Evolutionary conservation across 2,797 vertebrate species (phyloP), one percentile per base, ranked within the genome.

Genomic region (Avahi laniger): DNA sequence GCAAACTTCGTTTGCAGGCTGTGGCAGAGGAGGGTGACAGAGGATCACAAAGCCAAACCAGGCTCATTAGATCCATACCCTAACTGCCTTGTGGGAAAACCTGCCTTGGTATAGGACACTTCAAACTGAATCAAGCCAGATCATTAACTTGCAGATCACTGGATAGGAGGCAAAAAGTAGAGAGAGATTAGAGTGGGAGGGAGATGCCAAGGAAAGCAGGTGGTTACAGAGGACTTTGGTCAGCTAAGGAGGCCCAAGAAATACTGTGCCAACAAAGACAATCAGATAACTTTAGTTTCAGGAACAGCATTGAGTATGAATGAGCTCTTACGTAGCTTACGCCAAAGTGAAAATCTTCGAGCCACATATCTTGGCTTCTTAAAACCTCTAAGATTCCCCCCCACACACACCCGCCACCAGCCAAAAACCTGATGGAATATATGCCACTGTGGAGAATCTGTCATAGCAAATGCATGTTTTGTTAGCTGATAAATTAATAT

Each of bases 401-500:
- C 26, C 63, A 28, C 57, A 61, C n/a, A 41, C 43, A 43, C 43
- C 43, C 43, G 7, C 43, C 43, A 7, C 43, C 43, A 43, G 43
- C 43, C 43, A 59, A 78, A 61, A 7, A 43, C 43, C 28, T 50
- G 59, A 59, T 83, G 17, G 57, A 30, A 76, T 54, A 65, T 22
- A 41, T 38, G 63, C 38, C 35, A 52, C 35, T 59, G 12, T 33
- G 33, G 48, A 87, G 28, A 86, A 76, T 75, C 20, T 76, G 30
- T 69, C 24, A 93, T 20, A 78, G 88, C 18, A 90, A 73, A 80
- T 52, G 30, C 28, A 24, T 67, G 73, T 52, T 94, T 92, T 91
- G 24, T 73, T 69, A 83, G 81, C 30, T 69, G 80, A 69, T 75
- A 91, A 92, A 94, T 94, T 75, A 86, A 41, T 61, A 50, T n/a